Evolutionary conservation across 2,797 vertebrate species (phyloP).

Genomic region (Xerus rutilus): DNA sequence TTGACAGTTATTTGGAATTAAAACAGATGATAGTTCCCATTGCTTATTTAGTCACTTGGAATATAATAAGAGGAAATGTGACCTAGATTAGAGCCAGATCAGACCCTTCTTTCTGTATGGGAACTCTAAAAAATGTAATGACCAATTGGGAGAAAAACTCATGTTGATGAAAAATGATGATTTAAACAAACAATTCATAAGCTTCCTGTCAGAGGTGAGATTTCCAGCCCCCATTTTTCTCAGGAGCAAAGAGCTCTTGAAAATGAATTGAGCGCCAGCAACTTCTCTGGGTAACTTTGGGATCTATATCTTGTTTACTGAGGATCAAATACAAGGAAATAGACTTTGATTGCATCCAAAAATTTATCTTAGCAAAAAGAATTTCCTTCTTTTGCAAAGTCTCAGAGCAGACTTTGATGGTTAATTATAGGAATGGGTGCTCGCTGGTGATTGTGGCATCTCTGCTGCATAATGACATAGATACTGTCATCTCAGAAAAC

Average conservation of each 20-base stretch:
- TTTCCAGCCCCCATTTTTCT: background rate
- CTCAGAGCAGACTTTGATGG: background rate
- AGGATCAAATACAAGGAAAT: background rate
- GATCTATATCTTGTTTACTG: background rate
- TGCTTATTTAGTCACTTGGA: background rate
- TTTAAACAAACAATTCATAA: background rate
- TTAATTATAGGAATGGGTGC: background rate
- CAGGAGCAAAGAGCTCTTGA: background rate
- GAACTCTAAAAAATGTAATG: slow-evolving; percentile 11
- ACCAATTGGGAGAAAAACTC: background rate
- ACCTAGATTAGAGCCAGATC: background rate
- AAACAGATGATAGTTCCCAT: background rate
- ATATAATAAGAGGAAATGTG: background rate
- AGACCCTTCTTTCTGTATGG: background rate
- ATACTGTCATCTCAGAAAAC: background rate
- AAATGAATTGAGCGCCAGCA: background rate
- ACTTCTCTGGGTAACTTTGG: background rate
- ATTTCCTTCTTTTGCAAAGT: background rate
- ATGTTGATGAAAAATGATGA: background rate
- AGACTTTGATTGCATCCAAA: background rate
- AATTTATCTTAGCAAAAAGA: background rate
- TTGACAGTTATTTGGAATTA: background rate
- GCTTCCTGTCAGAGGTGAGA: background rate
- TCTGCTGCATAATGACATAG: background rate
- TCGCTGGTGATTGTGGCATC: background rate